Percentiles rank a stretch among this genome's conserved stretches.
Conservation (phyloP, 92 coral and sea anemone genomes). For the Zoanthus sociatus region DNA sequence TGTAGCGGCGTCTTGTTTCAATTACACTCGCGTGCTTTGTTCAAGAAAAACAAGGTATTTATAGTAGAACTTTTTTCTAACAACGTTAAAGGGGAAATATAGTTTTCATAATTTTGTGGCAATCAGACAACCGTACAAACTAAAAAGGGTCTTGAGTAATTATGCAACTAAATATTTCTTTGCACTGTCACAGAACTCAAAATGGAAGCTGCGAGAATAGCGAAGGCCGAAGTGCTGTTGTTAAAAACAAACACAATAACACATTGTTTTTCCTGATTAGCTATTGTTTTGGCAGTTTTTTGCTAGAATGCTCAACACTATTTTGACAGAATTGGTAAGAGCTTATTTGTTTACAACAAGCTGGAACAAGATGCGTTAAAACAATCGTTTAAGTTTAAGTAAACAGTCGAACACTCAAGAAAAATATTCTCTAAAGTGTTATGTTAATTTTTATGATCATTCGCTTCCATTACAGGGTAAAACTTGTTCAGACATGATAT, state of each 20-base stretch:
- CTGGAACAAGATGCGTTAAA: neutral
- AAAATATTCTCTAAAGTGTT: neutral
- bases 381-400: neutral
- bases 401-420: neutral
- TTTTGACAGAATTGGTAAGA: constrained; percentile 4
- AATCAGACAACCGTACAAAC: neutral
- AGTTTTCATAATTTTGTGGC: neutral
- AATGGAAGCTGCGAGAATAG: too few species aligned
- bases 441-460: constrained; percentile 4
- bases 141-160: neutral
- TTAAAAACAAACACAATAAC: constrained; percentile 8
- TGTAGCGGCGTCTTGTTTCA: neutral
- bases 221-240: neutral
- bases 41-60: neutral
- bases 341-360: neutral
- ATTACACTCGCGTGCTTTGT: neutral
- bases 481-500: constrained; percentile 15
- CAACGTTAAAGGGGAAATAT: neutral
- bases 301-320: neutral
- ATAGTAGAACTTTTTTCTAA: neutral
- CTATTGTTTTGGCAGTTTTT: neutral
- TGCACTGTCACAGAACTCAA: neutral
- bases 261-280: neutral
- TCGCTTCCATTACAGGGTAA: constrained; percentile 12
- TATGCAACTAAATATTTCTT: neutral